Evolutionary conservation across 1,140 invertebrate genomes (phyloP).

Genomic region (Drosophila guanche): DNA sequence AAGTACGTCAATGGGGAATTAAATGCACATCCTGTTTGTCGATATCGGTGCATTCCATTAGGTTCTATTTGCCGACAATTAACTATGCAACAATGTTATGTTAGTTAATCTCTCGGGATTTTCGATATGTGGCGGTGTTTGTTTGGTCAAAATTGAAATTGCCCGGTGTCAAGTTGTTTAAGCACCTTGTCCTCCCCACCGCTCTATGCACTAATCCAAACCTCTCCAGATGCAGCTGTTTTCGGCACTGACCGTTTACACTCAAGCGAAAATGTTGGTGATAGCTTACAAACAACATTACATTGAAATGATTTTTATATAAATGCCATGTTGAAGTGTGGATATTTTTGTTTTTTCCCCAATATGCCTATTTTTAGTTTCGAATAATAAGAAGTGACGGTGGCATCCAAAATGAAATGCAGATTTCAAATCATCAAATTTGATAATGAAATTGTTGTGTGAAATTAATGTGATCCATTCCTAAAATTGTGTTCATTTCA

Average conservation of each 20-base stretch:
- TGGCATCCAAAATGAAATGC: neutral
- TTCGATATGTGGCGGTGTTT: slow-evolving; percentile 16
- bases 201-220: neutral
- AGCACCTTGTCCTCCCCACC: neutral
- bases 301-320: too few relatives aligned
- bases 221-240: slow-evolving; percentile 1
- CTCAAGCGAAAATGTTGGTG: neutral
- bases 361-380: too few relatives aligned
- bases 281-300: too few relatives aligned
- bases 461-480: too few relatives aligned
- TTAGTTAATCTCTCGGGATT: slow-evolving; percentile 19
- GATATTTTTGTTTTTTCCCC: too few relatives aligned
- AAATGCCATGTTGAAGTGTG: too few relatives aligned
- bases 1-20: slow-evolving; percentile 64
- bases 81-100: slow-evolving; percentile 3
- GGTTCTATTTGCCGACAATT: slow-evolving; percentile 55
- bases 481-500: too few relatives aligned
- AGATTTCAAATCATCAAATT: too few relatives aligned
- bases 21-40: slow-evolving; percentile 62
- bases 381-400: too few relatives aligned
- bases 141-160: slow-evolving; percentile 28
- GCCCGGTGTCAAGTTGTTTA: slow-evolving; percentile 27
- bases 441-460: too few relatives aligned
- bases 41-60: slow-evolving; percentile 40
- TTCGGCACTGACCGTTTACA: slow-evolving; percentile 17